phyloP scores from a whole-genome alignment of 2,888 invertebrate genomes.

The Anticlea derivata region DNA sequence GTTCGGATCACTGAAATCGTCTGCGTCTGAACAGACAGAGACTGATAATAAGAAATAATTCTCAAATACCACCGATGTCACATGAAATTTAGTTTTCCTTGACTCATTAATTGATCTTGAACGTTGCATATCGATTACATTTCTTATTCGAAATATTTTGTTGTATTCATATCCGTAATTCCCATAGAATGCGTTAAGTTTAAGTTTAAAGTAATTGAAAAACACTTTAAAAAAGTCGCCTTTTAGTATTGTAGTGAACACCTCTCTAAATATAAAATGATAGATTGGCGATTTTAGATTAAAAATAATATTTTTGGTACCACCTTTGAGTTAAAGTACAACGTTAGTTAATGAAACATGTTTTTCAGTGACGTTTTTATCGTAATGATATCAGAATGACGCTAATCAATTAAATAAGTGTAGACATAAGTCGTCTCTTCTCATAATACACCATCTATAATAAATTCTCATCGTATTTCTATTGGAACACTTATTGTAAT shows the following conservation, averaged over 20 bases:
- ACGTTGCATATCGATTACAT: slow-evolving; percentile 83
- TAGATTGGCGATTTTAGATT: slow-evolving; percentile 72
- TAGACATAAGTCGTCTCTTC: slow-evolving; percentile 77
- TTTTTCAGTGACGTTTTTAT: slow-evolving; percentile 74
- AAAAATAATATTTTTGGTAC: slow-evolving; percentile 79
- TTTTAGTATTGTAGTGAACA: slow-evolving; percentile 72
- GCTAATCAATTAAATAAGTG: slow-evolving; percentile 72
- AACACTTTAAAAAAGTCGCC: slow-evolving; percentile 60
- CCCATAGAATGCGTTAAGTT: slow-evolving; percentile 72
- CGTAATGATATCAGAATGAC: slow-evolving; percentile 72
- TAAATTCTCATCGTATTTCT: slow-evolving; percentile 69
- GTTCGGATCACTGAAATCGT: slow-evolving; percentile 51
- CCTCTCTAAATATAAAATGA: slow-evolving; percentile 65
- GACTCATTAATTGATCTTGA: slow-evolving; percentile 67
- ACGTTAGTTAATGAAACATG: slow-evolving; percentile 74
- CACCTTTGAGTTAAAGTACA: slow-evolving; percentile 83
- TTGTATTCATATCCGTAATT: slow-evolving; percentile 76
- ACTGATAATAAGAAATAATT: slow-evolving; percentile 63
- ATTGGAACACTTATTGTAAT: slow-evolving; percentile 72
- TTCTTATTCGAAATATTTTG: slow-evolving; percentile 79
- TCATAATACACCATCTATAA: slow-evolving; percentile 71
- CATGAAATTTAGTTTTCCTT: slow-evolving; percentile 63
- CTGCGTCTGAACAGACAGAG: slow-evolving; percentile 56
- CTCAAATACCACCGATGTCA: slow-evolving; percentile 79
- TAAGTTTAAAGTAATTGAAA: slow-evolving; percentile 71